phyloP scores from a whole-genome alignment of 2,888 invertebrate species.

The Lycia hirtaria region DNA sequence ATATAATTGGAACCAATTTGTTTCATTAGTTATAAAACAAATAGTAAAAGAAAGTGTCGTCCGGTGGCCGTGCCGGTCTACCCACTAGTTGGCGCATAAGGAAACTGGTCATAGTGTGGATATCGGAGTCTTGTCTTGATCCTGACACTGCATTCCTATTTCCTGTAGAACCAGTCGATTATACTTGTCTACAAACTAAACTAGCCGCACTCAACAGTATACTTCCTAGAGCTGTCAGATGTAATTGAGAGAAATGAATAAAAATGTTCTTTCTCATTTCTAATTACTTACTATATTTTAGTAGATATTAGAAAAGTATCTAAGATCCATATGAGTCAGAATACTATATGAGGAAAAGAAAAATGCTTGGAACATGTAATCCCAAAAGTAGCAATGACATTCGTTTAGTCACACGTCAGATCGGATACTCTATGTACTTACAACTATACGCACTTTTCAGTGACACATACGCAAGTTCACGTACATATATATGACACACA shows the following conservation, averaged over 20 bases:
- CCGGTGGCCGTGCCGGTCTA: constrained; percentile 44
- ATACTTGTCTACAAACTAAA: background rate
- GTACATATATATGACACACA: too few species aligned
- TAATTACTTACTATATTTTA: background rate
- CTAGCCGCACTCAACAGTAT: background rate
- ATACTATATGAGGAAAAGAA: too few species aligned
- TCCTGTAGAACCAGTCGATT: constrained; percentile 43
- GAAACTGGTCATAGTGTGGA: background rate
- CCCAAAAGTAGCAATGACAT: too few species aligned
- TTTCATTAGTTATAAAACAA: constrained; percentile 53
- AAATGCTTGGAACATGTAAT: too few species aligned
- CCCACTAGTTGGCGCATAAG: constrained; percentile 38
- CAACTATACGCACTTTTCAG: too few species aligned
- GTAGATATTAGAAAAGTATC: too few species aligned
- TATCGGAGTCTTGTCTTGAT: constrained; percentile 31
- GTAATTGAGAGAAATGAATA: too few species aligned
- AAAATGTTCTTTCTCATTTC: background rate
- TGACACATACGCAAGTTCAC: too few species aligned
- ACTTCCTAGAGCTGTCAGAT: background rate
- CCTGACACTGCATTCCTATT: constrained; percentile 42
- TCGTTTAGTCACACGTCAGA: too few species aligned
- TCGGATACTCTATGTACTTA: too few species aligned
- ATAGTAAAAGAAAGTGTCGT: constrained; percentile 48
- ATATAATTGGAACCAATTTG: constrained; percentile 52
- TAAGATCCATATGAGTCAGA: too few species aligned